Evolutionary conservation across 2,888 invertebrate genomes (phyloP).

Genomic region (Apoderus coryli): DNA sequence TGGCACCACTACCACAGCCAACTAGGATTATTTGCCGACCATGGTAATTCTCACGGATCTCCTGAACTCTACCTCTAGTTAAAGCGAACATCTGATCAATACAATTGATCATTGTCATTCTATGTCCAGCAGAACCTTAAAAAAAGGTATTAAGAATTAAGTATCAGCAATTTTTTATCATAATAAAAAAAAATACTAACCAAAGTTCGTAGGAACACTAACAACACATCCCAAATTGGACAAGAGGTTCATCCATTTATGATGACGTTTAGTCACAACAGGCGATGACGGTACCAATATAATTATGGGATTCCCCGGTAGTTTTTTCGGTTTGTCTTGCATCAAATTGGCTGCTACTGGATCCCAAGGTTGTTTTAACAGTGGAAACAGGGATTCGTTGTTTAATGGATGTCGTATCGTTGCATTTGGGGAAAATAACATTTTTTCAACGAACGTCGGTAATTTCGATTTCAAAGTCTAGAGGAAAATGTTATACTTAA

Average conservation of each 20-base stretch:
- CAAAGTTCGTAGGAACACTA: constrained; percentile 41
- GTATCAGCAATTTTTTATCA: background rate
- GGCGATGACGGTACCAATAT: constrained; percentile 46
- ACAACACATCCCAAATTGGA: constrained; percentile 54
- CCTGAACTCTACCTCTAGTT: constrained; percentile 55
- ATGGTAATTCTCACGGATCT: constrained; percentile 50
- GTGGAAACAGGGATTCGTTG: constrained; percentile 47
- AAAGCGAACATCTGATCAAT: constrained; percentile 50
- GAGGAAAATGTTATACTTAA: too few relatives aligned
- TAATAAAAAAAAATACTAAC: constrained; percentile 20
- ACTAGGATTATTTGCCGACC: constrained; percentile 58
- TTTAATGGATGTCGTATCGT: constrained; percentile 35
- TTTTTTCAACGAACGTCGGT: constrained; percentile 57
- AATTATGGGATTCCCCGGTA: constrained; percentile 54
- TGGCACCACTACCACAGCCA: constrained; percentile 63
- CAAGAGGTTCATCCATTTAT: constrained; percentile 56
- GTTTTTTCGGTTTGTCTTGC: constrained; percentile 50
- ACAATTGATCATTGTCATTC: constrained; percentile 38
- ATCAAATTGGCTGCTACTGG: constrained; percentile 44
- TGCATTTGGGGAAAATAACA: constrained; percentile 43
- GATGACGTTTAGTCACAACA: constrained; percentile 39
- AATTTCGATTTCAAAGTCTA: constrained; percentile 49
- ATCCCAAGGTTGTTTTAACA: constrained; percentile 61
- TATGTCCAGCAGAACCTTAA: constrained; percentile 21
- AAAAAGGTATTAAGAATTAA: constrained; percentile 13